A percentile compares a stretch with the other conserved stretches of the same genome.
phyloP scores from a whole-genome alignment of 2,888 invertebrate genomes.

The Hipparchia sbordonii region DNA sequence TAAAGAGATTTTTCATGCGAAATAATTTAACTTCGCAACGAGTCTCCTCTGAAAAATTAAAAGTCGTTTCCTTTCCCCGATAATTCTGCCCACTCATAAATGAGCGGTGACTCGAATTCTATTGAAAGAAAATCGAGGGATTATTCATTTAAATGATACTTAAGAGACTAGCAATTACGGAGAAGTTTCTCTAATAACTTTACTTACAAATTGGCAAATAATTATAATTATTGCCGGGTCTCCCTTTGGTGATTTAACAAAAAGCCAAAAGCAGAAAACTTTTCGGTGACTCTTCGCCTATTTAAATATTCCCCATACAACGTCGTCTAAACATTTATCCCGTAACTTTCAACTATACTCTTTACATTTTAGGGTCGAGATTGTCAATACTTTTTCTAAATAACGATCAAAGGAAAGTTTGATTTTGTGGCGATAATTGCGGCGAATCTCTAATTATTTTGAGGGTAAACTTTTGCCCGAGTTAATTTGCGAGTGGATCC shows the following conservation, averaged over 20 bases:
- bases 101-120: constrained; percentile 57
- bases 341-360: constrained; percentile 52
- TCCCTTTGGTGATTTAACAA: constrained; percentile 75
- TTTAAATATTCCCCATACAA: constrained; percentile 73
- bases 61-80: constrained; percentile 57
- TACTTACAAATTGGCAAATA: constrained; percentile 78
- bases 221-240: constrained; percentile 77
- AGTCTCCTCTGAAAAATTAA: constrained; percentile 62
- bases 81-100: constrained; percentile 59
- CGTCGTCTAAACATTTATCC: constrained; percentile 53
- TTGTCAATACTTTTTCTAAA: constrained; percentile 54
- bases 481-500: constrained; percentile 79
- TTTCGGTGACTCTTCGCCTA: constrained; percentile 69
- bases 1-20: constrained; percentile 68
- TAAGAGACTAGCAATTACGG: constrained; percentile 72
- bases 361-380: constrained; percentile 53
- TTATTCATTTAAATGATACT: constrained; percentile 77
- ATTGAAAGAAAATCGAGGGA: constrained; percentile 66
- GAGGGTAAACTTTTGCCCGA: constrained; percentile 80
- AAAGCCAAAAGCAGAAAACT: constrained; percentile 77
- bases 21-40: constrained; percentile 72
- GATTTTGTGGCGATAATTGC: constrained; percentile 82
- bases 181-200: constrained; percentile 65
- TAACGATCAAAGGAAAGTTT: constrained; percentile 79
- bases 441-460: constrained; percentile 83